Evolutionary conservation across 1,140 invertebrate genomes (phyloP).

Genomic region (Goniozus legneri): DNA sequence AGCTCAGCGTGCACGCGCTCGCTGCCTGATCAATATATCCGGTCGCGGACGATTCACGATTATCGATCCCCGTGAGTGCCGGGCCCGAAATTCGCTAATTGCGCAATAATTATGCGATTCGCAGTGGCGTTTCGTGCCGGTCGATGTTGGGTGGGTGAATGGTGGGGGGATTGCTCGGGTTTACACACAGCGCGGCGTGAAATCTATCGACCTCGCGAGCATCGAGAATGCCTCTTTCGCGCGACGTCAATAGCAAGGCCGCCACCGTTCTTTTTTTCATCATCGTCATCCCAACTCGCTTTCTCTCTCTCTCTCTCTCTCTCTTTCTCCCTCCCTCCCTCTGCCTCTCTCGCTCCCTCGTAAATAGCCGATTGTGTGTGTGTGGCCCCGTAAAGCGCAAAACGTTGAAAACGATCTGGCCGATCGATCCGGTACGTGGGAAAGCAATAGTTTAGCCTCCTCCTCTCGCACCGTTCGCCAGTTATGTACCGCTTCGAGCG

Average conservation of each 20-base stretch:
- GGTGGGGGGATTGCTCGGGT: background rate
- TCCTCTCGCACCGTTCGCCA: background rate
- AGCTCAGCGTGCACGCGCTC: slow-evolving; percentile 12
- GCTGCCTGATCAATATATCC: background rate
- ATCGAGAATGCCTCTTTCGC: background rate
- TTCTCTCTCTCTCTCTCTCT: background rate
- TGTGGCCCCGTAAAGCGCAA: slow-evolving; percentile 1
- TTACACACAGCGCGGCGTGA: background rate
- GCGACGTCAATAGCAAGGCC: background rate
- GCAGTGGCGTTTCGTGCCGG: slow-evolving; percentile 16
- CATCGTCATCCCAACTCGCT: background rate
- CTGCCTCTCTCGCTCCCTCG: background rate
- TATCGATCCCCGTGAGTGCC: slow-evolving; percentile 30
- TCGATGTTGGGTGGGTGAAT: background rate
- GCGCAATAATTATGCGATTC: slow-evolving; percentile 36
- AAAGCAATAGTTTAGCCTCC: background rate
- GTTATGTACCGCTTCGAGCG: background rate
- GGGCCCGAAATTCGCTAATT: slow-evolving; percentile 35
- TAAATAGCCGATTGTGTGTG: background rate
- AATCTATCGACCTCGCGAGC: slow-evolving; percentile 23
- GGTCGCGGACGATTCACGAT: slow-evolving; percentile 19
- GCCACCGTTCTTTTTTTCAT: too few relatives aligned
- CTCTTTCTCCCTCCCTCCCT: background rate
- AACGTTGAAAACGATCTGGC: background rate
- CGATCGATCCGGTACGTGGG: background rate